Percentiles rank a stretch among this genome's conserved stretches.
These are phyloP conservation scores for Meteorus colon DNA, from an alignment of 2,888 invertebrate species.

Conservation along the genomic window DNA sequence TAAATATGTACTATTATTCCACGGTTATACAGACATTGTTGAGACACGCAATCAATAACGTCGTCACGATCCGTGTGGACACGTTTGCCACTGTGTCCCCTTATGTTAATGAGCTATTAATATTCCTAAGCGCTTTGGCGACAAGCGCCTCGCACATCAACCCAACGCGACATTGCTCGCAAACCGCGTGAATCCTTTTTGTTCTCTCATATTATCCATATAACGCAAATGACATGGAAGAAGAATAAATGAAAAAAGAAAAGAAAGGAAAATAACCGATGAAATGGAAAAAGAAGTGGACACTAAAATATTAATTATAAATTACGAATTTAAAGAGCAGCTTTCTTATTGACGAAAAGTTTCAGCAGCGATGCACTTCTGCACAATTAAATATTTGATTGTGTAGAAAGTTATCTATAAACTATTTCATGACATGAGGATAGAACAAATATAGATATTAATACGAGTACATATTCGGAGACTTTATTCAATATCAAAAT, in stretches of 20 bases:
- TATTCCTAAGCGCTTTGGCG: conserved; percentile 61
- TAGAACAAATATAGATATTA: too few relatives aligned
- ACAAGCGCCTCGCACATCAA: conserved; percentile 42
- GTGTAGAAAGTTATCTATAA: too few relatives aligned
- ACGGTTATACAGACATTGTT: conserved; percentile 54
- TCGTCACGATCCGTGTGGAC: conserved; percentile 68
- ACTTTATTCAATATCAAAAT: too few relatives aligned
- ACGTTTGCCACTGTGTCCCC: conserved; percentile 66
- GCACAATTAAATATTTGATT: too few relatives aligned
- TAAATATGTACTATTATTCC: conserved; percentile 28
- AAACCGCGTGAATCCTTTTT: conserved; percentile 29
- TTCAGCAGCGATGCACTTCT: too few relatives aligned
- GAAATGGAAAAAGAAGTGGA: neutral
- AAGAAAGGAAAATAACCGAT: neutral
- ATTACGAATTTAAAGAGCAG: too few relatives aligned
- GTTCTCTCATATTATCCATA: conserved; percentile 37
- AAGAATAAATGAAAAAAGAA: neutral
- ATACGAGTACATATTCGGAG: too few relatives aligned
- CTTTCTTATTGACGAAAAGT: too few relatives aligned
- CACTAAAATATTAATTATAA: too few relatives aligned
- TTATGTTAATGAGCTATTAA: conserved; percentile 70
- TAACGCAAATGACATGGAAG: conserved; percentile 41
- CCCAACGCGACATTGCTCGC: conserved; percentile 40
- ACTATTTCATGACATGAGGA: too few relatives aligned
- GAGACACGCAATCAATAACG: conserved; percentile 66